Base-by-base conservation (phyloP, 2,888 invertebrate genomes). In the Heliconius sara region DNA sequence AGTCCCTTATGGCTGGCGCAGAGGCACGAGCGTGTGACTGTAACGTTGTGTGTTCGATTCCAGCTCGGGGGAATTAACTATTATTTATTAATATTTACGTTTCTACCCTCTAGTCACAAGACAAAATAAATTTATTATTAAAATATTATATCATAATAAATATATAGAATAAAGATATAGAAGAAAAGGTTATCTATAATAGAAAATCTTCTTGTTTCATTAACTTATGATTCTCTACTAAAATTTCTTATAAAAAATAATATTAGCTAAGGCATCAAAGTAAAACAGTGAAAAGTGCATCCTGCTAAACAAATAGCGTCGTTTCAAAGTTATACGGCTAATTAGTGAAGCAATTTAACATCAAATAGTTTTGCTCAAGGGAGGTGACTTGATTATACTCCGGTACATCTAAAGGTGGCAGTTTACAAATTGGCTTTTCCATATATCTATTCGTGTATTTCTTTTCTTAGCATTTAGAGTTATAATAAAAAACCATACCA, bases 361-460 rank as follows among this genome's bases (percentile, higher is more conserved):
- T 78, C 72, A 85, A 86, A 85, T 86, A 85, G 84, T 83, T 82
- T 82, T 84, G 83, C 84, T 81, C 74, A 80, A 78, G 85, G 83
- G 75, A 75, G 82, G 79, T 79, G 83, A 80, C 85, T 87, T 87
- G 88, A 89, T 89, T 87, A 90, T 66, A 47, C 22, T 84, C 85
- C 83, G 86, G 87, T 87, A 87, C 75, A 75, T 75, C 27, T 43
- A 66, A 75, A 75, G 75, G 47, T 75, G 75, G 66, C 65, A 75
- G 63, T 75, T 75, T 43, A 66, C 43, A 75, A 75, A 75, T 65
- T 75, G 47, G 43, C 30, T 27, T 27, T 75, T 75, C 63, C 22
- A 66, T 16, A 43, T 57, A 30, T 22, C 13, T 39, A 60, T 30
- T 30, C 10, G 39, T 52, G 9, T 43, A 16, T 27, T 73, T 16